Percentiles rank a stretch among this genome's conserved stretches.
Conservation (phyloP, 2,797 vertebrate species). For the Acanthurus tractus region DNA sequence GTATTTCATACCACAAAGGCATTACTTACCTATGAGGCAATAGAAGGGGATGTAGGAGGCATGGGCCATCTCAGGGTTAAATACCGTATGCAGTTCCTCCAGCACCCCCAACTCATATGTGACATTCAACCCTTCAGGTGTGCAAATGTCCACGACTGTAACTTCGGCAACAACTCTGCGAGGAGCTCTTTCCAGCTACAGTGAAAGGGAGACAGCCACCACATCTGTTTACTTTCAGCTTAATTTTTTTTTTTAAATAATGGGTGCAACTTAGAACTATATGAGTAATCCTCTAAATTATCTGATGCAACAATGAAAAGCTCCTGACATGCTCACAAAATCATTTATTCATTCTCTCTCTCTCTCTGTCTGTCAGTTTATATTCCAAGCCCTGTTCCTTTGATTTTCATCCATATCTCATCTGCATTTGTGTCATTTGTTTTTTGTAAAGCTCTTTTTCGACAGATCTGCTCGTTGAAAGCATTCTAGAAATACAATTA, state of each 20-base stretch:
- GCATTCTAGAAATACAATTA: slow-evolving; percentile 34
- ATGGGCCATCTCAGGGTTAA: slow-evolving; percentile 96
- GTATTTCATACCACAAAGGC: not conserved
- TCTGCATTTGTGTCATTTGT: slow-evolving; percentile 6
- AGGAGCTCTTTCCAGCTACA: slow-evolving; percentile 80
- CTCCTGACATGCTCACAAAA: slow-evolving; percentile 13
- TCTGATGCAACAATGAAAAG: slow-evolving; percentile 10
- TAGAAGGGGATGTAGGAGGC: slow-evolving; percentile 96
- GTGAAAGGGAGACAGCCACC: slow-evolving; percentile 8
- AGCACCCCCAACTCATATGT: slow-evolving; percentile 88
- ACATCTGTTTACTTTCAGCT: slow-evolving; percentile 2
- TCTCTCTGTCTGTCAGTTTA: not conserved
- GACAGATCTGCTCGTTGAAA: slow-evolving; percentile 35
- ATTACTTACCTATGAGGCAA: slow-evolving; percentile 92
- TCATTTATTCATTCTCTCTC: not conserved
- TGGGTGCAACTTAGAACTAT: slow-evolving; percentile 6
- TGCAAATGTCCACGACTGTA: slow-evolving; percentile 85
- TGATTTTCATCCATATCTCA: slow-evolving; percentile 16
- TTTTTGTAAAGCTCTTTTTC: slow-evolving; percentile 11
- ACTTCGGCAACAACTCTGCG: slow-evolving; percentile 86
- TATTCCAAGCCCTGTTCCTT: slow-evolving; percentile 13
- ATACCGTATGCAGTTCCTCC: slow-evolving; percentile 94
- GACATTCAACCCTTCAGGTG: slow-evolving; percentile 80
- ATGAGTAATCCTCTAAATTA: not conserved
- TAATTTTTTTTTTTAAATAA: not conserved